Conservation (phyloP, 2,113 vertebrate genomes). For the Miniopterus natalensis region DNA sequence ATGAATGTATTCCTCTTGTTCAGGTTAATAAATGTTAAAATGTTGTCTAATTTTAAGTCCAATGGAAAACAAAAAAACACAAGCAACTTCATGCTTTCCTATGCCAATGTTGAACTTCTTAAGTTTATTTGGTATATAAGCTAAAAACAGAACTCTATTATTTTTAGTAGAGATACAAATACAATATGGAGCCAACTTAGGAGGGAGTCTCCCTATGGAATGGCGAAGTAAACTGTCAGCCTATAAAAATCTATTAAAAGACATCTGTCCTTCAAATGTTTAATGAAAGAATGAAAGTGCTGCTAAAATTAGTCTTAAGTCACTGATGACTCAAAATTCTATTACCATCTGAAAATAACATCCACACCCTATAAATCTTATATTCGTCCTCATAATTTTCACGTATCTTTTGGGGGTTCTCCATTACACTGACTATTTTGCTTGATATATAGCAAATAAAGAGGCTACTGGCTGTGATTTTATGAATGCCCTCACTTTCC, state of each 20-base stretch:
- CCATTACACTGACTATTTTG: neutral
- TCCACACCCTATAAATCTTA: neutral
- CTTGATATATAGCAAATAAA: constrained; percentile 28
- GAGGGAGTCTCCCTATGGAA: neutral
- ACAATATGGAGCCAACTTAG: neutral
- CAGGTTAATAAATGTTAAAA: constrained; percentile 7
- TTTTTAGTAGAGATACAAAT: constrained; percentile 8
- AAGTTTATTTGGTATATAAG: neutral
- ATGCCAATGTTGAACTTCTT: neutral
- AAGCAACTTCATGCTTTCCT: neutral
- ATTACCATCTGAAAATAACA: constrained; percentile 45
- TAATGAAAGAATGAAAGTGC: constrained; percentile 13
- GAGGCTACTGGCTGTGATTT: neutral
- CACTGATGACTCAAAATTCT: neutral
- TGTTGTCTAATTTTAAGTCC: constrained; percentile 39
- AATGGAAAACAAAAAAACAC: neutral
- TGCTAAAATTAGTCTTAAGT: constrained; percentile 55
- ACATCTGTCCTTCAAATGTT: neutral
- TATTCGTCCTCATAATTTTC: constrained; percentile 5
- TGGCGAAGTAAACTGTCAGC: neutral
- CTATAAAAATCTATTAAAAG: constrained; percentile 10
- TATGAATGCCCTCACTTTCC: neutral
- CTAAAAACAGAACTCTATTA: constrained; percentile 46
- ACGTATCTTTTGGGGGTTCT: neutral
- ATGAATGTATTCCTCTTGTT: neutral